Percentiles rank a stretch among this genome's conserved stretches.
phyloP scores from a whole-genome alignment of 2,113 vertebrate genomes.

The Hassar affinis region DNA sequence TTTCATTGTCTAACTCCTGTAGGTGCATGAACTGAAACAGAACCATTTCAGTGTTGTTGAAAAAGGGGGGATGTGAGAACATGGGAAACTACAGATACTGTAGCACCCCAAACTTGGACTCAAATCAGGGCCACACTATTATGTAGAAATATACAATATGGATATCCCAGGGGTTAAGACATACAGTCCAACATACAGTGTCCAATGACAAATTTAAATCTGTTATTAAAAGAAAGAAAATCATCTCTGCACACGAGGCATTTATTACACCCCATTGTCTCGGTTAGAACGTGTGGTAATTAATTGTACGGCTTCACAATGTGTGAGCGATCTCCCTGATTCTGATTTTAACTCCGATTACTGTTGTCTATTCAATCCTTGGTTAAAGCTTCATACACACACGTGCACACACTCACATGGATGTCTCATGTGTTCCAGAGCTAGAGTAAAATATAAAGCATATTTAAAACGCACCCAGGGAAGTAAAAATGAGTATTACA shows the following conservation, averaged over 20 bases:
- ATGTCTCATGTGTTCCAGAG: background rate
- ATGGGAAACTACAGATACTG: background rate
- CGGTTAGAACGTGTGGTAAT: background rate
- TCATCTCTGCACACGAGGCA: background rate
- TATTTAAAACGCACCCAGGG: background rate
- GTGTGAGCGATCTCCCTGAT: background rate
- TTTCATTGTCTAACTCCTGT: too few species aligned
- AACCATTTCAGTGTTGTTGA: too few species aligned
- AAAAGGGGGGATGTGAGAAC: background rate
- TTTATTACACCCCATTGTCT: background rate
- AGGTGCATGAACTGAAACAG: too few species aligned
- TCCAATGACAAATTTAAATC: background rate
- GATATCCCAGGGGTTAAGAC: background rate
- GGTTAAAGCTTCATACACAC: background rate
- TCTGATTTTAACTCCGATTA: background rate
- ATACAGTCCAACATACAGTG: background rate
- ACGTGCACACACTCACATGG: background rate
- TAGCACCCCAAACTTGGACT: background rate
- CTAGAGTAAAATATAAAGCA: background rate
- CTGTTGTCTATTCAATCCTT: background rate
- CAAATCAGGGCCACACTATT: background rate
- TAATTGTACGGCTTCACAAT: background rate
- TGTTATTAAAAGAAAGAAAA: conserved; percentile 1
- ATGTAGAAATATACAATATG: background rate
- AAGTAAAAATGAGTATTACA: background rate